Evolutionary conservation across 2,113 vertebrate species (phyloP).

Genomic region (Polypterus bichir): DNA sequence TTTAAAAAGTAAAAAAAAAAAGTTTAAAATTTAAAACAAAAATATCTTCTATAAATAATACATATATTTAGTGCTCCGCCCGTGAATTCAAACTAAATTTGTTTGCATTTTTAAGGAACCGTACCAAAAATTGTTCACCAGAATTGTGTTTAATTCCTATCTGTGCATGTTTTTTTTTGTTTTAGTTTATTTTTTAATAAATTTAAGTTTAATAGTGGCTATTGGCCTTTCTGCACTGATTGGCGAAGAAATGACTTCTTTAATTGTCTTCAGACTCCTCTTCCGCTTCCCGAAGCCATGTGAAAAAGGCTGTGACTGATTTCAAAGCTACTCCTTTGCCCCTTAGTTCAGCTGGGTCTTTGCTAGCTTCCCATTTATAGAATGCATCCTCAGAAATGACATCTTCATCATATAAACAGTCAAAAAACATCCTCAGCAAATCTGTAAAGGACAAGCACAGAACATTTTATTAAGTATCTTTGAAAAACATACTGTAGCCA

Average conservation of each 20-base stretch:
- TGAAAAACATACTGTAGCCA: background rate
- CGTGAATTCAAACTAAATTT: slow-evolving; percentile 51
- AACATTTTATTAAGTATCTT: background rate
- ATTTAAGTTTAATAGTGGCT: slow-evolving; percentile 46
- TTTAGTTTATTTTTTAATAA: slow-evolving; percentile 37
- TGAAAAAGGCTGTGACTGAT: slow-evolving; percentile 91
- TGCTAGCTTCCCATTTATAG: slow-evolving; percentile 92
- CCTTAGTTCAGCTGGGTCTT: slow-evolving; percentile 82
- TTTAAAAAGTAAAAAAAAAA: slow-evolving; percentile 78
- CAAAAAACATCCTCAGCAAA: slow-evolving; percentile 93
- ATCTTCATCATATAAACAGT: slow-evolving; percentile 94
- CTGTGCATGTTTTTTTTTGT: slow-evolving; percentile 46
- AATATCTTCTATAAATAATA: slow-evolving; percentile 98
- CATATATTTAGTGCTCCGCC: slow-evolving; percentile 79
- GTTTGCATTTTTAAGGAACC: slow-evolving; percentile 43
- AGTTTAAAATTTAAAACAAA: slow-evolving; percentile 79
- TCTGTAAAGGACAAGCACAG: slow-evolving; percentile 42
- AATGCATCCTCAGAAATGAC: slow-evolving; percentile 97
- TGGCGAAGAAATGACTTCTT: slow-evolving; percentile 54
- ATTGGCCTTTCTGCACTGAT: slow-evolving; percentile 69
- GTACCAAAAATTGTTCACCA: slow-evolving; percentile 68
- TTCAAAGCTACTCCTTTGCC: slow-evolving; percentile 91
- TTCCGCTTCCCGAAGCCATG: slow-evolving; percentile 92
- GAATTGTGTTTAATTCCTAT: slow-evolving; percentile 47
- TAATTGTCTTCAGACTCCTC: slow-evolving; percentile 97